Evolutionary conservation across 2,113 vertebrate genomes (phyloP).

Genomic region (Clupea harengus): DNA sequence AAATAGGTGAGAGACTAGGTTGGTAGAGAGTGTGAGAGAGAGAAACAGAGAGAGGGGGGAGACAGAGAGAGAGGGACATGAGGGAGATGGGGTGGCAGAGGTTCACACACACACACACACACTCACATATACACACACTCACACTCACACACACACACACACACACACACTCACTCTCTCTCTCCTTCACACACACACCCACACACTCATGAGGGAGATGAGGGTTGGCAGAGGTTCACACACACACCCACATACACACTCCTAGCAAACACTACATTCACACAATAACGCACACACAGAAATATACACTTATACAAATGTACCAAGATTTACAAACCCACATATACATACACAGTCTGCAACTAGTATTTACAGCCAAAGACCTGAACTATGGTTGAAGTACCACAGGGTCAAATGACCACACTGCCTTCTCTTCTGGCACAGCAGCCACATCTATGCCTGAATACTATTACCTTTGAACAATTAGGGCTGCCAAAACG

Average conservation of each 20-base stretch:
- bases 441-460: not conserved
- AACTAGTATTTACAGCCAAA: not conserved
- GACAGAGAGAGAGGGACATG: not conserved
- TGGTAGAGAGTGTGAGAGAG: conserved; percentile 27
- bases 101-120: not conserved
- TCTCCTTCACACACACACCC: not conserved
- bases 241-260: not conserved
- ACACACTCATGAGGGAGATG: not conserved
- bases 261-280: not conserved
- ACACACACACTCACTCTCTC: not conserved
- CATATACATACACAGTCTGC: not conserved
- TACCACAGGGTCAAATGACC: not conserved
- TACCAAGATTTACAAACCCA: not conserved
- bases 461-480: not conserved
- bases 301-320: not conserved
- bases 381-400: not conserved
- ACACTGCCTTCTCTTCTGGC: not conserved
- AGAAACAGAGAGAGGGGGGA: not conserved
- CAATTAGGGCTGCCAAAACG: not conserved
- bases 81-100: conserved; percentile 6
- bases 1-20: conserved; percentile 1
- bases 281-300: not conserved
- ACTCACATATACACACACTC: not conserved
- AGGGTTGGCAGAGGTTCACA: conserved; percentile 11
- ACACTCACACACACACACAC: not conserved